Percentiles rank a stretch among this genome's conserved stretches.
These are phyloP conservation scores for Peromyscus polionotus DNA, from an alignment of 2,113 vertebrate species.

Conservation along the genomic window DNA sequence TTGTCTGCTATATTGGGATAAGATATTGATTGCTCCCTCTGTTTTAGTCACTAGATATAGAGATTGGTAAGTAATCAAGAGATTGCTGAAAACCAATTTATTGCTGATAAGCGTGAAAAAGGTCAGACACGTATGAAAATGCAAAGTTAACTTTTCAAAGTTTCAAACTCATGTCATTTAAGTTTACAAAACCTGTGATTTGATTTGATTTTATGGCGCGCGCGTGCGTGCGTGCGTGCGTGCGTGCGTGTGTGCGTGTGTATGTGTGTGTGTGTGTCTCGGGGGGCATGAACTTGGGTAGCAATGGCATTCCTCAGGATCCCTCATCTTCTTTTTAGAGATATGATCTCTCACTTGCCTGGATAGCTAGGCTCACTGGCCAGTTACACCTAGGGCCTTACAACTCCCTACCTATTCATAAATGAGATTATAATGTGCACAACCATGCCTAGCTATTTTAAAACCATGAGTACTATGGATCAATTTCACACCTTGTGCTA, in stretches of 20 bases:
- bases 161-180: neutral
- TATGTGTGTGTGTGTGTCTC: too few relatives aligned
- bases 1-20: neutral
- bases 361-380: too few relatives aligned
- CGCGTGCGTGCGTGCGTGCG: too few relatives aligned
- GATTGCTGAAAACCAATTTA: conserved; percentile 45
- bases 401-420: too few relatives aligned
- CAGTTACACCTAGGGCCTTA: neutral
- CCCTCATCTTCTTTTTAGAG: too few relatives aligned
- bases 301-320: neutral
- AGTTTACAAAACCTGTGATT: neutral
- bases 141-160: neutral
- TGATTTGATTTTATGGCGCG: neutral
- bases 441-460: neutral
- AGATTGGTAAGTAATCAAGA: conserved; percentile 58
- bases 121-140: neutral
- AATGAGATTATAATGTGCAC: too few relatives aligned
- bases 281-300: neutral
- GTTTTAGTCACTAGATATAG: conserved; percentile 47
- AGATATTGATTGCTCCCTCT: conserved; percentile 36
- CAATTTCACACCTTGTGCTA: neutral
- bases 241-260: too few relatives aligned
- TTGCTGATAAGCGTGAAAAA: conserved; percentile 38
- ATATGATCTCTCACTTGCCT: neutral
- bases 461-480: neutral